Percentiles rank a stretch among this genome's conserved stretches.
Evolutionary conservation across 2,888 invertebrate species (phyloP).

Genomic region (Hofmannophila pseudospretella): DNA sequence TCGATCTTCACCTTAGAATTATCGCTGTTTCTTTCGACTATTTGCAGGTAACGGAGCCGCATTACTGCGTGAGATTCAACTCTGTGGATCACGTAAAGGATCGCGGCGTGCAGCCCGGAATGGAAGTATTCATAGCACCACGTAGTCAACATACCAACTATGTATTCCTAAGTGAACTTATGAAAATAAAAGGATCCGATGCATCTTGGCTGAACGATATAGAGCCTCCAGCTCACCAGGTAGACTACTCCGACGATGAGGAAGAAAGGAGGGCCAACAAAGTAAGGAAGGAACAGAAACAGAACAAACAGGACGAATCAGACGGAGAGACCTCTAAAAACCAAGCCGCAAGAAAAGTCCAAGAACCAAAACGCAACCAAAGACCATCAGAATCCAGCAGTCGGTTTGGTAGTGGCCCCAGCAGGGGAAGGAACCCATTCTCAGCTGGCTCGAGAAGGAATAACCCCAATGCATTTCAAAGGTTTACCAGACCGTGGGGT

Average conservation of each 20-base stretch:
- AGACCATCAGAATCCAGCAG: constrained; percentile 64
- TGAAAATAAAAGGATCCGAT: constrained; percentile 89
- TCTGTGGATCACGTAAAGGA: constrained; percentile 84
- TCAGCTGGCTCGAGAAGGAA: constrained; percentile 40
- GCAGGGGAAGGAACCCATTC: constrained; percentile 53
- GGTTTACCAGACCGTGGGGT: constrained; percentile 39
- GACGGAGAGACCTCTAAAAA: constrained; percentile 49
- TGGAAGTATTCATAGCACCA: constrained; percentile 90
- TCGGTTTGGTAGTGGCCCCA: constrained; percentile 56
- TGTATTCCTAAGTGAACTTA: constrained; percentile 85
- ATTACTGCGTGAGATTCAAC: constrained; percentile 95
- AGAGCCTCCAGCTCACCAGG: constrained; percentile 86
- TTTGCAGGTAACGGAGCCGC: constrained; percentile 87
- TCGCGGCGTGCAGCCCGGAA: constrained; percentile 81
- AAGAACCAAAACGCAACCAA: constrained; percentile 50
- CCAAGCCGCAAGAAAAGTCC: constrained; percentile 29
- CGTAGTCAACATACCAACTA: constrained; percentile 83
- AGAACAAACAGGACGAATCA: constrained; percentile 31
- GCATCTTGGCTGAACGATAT: constrained; percentile 91
- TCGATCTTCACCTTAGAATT: too few species aligned
- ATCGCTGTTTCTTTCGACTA: too few species aligned
- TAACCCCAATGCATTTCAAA: constrained; percentile 34
- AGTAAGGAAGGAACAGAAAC: constrained; percentile 47
- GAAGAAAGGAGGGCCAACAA: constrained; percentile 80
- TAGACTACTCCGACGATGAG: constrained; percentile 95